Evolutionary conservation across 1,140 invertebrate genomes (phyloP).

Genomic region (Choristoneura fumiferana): DNA sequence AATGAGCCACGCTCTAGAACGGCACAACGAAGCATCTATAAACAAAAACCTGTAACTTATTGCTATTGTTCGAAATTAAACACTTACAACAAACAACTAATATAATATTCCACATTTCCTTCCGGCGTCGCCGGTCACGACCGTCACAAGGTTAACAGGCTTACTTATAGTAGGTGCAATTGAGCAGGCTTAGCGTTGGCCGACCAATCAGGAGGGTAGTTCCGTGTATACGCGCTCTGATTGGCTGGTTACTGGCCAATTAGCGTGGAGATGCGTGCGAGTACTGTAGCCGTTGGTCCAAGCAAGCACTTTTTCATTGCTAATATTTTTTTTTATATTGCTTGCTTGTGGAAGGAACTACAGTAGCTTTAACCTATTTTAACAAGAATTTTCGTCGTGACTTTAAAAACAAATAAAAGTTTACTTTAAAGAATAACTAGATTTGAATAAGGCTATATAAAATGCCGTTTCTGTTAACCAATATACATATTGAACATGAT

Average conservation of each 20-base stretch:
- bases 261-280: conserved; percentile 1
- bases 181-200: conserved; percentile 14
- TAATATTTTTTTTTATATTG: too few relatives aligned
- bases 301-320: conserved; percentile 1
- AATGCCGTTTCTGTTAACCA: neutral
- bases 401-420: too few relatives aligned
- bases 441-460: neutral
- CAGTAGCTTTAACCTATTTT: too few relatives aligned
- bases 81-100: conserved; percentile 11
- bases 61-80: conserved; percentile 9
- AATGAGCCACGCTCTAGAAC: too few relatives aligned
- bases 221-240: too few relatives aligned
- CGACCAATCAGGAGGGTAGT: too few relatives aligned
- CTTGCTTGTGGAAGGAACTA: too few relatives aligned
- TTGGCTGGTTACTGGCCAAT: neutral
- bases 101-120: neutral
- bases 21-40: neutral
- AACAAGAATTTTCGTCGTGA: too few relatives aligned
- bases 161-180: conserved; percentile 6
- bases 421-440: conserved; percentile 1
- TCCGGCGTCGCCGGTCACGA: conserved; percentile 1
- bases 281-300: neutral
- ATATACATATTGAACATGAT: conserved; percentile 19
- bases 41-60: conserved; percentile 5
- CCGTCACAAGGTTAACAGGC: neutral